A percentile compares a stretch with the other conserved stretches of the same genome.
Evolutionary conservation across 2,888 invertebrate species (phyloP).

Genomic region (Mythimna lalbum): DNA sequence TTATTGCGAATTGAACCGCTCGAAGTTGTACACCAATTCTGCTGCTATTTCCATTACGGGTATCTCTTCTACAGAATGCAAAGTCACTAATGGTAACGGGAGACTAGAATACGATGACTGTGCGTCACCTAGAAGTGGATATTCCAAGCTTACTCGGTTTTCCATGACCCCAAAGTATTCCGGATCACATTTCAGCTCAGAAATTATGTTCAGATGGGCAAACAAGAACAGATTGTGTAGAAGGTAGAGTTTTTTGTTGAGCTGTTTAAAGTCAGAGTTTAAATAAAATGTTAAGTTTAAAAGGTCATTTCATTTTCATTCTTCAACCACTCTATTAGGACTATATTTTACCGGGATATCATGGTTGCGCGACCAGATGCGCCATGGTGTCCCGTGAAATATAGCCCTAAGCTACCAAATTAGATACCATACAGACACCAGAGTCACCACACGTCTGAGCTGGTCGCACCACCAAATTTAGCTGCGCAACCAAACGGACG

Average conservation of each 20-base stretch:
- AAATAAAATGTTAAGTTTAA: background rate
- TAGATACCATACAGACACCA: too few relatives aligned
- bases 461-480: too few relatives aligned
- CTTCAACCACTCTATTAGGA: too few relatives aligned
- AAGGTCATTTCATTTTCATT: background rate
- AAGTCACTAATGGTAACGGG: slow-evolving; percentile 4
- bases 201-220: background rate
- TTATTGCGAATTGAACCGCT: slow-evolving; percentile 7
- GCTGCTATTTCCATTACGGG: background rate
- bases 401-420: too few relatives aligned
- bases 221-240: background rate
- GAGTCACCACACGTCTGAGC: too few relatives aligned
- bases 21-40: background rate
- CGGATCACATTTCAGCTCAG: background rate
- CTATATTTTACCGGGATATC: too few relatives aligned
- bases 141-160: background rate
- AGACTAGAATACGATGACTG: background rate
- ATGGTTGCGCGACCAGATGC: too few relatives aligned
- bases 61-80: slow-evolving; percentile 1
- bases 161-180: background rate
- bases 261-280: background rate
- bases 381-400: too few relatives aligned
- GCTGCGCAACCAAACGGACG: too few relatives aligned
- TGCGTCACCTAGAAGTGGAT: background rate
- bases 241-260: background rate